A percentile compares a stretch with the other conserved stretches of the same genome.
Evolutionary conservation across 2,888 invertebrate genomes (phyloP).

Genomic region (Mesorhabditis belari): DNA sequence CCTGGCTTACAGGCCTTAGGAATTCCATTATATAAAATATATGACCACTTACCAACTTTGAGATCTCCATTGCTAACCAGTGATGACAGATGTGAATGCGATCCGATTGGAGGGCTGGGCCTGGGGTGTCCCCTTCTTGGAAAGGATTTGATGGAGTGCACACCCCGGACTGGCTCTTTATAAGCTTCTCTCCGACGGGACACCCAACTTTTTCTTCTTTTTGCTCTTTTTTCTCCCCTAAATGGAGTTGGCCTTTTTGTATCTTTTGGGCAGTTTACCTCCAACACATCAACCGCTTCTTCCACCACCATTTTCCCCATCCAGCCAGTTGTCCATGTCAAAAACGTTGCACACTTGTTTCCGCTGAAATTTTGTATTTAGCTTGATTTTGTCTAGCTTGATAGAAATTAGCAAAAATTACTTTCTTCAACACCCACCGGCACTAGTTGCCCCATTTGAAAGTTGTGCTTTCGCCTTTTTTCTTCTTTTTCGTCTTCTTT

Average conservation of each 20-base stretch:
- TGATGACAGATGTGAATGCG: background rate
- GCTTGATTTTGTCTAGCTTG: no score
- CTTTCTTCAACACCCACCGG: background rate
- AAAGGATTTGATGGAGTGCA: conserved; percentile 53
- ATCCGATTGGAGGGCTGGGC: conserved; percentile 10
- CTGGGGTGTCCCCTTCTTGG: background rate
- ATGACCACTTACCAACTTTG: no score
- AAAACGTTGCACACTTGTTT: conserved; percentile 39
- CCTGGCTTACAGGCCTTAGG: background rate
- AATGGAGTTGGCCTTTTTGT: conserved; percentile 54
- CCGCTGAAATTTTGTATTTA: no score
- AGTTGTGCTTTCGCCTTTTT: no score
- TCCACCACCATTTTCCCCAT: conserved; percentile 27
- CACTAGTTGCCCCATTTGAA: no score
- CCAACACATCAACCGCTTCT: conserved; percentile 36
- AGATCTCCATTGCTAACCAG: background rate
- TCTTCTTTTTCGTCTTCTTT: no score
- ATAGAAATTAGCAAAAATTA: no score
- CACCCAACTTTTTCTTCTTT: conserved; percentile 15
- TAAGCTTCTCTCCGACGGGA: conserved; percentile 16
- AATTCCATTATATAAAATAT: background rate
- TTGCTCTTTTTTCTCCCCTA: conserved; percentile 16
- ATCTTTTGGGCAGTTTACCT: conserved; percentile 36
- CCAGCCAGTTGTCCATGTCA: conserved; percentile 55
- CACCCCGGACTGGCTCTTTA: conserved; percentile 55